Conservation (phyloP, 2,113 vertebrate genomes). For the Chunga burmeisteri region DNA sequence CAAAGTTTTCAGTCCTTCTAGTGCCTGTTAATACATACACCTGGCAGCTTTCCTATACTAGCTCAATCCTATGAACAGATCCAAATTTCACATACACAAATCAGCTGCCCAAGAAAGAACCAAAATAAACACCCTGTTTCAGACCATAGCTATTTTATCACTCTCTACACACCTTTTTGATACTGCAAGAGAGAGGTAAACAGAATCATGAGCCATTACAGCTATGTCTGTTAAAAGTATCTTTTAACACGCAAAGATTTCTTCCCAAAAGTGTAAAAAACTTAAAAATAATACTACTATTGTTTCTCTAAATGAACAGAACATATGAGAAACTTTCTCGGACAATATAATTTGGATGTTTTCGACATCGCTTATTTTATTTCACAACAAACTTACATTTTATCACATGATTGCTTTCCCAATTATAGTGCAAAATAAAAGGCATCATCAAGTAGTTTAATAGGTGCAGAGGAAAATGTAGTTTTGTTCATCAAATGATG, state of each 20-base stretch:
- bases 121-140: not conserved
- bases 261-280: not conserved
- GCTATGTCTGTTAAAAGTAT: not conserved
- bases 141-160: not conserved
- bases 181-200: not conserved
- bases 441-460: slow-evolving; percentile 76
- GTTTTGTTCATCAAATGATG: slow-evolving; percentile 75
- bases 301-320: not conserved
- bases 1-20: not conserved
- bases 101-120: not conserved
- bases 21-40: not conserved
- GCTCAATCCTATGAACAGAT: not conserved
- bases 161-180: not conserved
- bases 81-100: not conserved
- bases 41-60: not conserved
- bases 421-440: slow-evolving; percentile 79
- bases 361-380: slow-evolving; percentile 59
- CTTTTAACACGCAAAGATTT: not conserved
- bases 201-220: not conserved
- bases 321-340: slow-evolving; percentile 38
- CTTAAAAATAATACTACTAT: not conserved
- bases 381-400: slow-evolving; percentile 69
- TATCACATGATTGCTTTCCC: slow-evolving; percentile 75
- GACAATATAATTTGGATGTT: slow-evolving; percentile 62
- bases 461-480: slow-evolving; percentile 74